Evolutionary conservation across 2,113 vertebrate species (phyloP).

Genomic region (Anhinga rufa): DNA sequence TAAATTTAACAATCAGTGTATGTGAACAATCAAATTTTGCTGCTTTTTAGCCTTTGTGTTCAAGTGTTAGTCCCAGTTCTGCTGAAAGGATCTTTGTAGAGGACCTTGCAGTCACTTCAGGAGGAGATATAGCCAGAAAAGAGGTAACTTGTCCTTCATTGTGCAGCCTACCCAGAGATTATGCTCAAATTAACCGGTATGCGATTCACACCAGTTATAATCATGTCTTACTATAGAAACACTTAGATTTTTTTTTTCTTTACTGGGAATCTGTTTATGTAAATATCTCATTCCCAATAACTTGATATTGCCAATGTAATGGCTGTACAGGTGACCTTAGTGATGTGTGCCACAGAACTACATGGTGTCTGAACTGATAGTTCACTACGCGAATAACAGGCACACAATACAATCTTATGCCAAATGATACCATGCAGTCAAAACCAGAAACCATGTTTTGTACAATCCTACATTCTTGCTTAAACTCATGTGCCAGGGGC

Average conservation of each 20-base stretch:
- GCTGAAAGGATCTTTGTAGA: background rate
- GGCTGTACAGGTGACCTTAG: background rate
- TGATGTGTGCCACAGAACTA: background rate
- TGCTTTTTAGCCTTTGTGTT: background rate
- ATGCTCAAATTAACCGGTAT: background rate
- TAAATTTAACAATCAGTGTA: background rate
- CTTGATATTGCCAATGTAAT: background rate
- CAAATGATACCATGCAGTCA: background rate
- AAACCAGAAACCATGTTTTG: background rate
- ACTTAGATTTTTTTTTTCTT: background rate
- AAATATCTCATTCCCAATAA: background rate
- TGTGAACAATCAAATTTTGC: background rate
- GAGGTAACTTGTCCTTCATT: background rate
- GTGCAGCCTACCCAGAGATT: background rate
- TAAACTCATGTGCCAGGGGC: rapidly evolving
- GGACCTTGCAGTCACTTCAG: background rate
- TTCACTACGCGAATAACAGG: background rate
- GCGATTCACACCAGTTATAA: background rate
- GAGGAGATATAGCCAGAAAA: background rate
- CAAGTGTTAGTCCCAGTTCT: background rate
- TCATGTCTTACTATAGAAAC: background rate
- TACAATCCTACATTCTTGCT: background rate
- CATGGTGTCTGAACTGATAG: background rate
- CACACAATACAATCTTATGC: background rate
- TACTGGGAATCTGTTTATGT: background rate